These are phyloP conservation scores for Poeciliopsis infans DNA, from an alignment of 2,797 vertebrate species.

Conservation along the genomic window DNA sequence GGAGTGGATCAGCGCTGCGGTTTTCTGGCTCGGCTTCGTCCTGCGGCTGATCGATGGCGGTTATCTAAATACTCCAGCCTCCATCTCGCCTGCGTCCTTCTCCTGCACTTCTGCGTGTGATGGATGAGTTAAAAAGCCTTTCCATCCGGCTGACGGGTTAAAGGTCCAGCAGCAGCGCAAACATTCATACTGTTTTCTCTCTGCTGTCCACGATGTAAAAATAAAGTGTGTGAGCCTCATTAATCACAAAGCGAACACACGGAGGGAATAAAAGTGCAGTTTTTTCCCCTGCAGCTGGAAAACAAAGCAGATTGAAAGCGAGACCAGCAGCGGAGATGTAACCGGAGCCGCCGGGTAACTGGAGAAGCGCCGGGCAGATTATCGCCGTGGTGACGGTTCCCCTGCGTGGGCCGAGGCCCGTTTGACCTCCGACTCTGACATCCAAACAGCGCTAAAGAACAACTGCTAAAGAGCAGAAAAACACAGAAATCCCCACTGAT, in stretches of 20 bases:
- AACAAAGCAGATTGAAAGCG: slow-evolving; percentile 36
- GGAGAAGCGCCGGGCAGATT: slow-evolving; percentile 70
- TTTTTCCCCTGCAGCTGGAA: slow-evolving; percentile 20
- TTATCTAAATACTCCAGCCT: slow-evolving; percentile 63
- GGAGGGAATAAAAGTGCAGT: slow-evolving; percentile 9
- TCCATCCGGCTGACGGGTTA: slow-evolving; percentile 74
- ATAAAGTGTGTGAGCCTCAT: slow-evolving; percentile 58
- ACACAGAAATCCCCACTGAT: neutral
- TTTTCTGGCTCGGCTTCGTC: slow-evolving; percentile 38
- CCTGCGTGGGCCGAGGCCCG: slow-evolving; percentile 51
- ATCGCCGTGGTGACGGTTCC: slow-evolving; percentile 69
- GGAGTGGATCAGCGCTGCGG: slow-evolving; percentile 3
- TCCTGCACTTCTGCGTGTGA: slow-evolving; percentile 72
- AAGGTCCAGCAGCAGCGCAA: slow-evolving; percentile 72
- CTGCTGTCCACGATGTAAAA: slow-evolving; percentile 60
- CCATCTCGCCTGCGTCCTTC: slow-evolving; percentile 48
- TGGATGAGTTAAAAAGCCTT: slow-evolving; percentile 76
- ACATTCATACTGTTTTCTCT: slow-evolving; percentile 66
- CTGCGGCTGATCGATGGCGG: slow-evolving; percentile 58
- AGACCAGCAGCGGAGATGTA: slow-evolving; percentile 54
- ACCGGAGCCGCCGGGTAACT: slow-evolving; percentile 68
- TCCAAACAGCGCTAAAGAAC: slow-evolving; percentile 48
- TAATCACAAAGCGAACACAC: slow-evolving; percentile 53
- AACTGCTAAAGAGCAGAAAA: neutral
- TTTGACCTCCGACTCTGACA: slow-evolving; percentile 55